Base-by-base conservation (phyloP, 1,140 invertebrate genomes). In the Laodelphax striatellus region DNA sequence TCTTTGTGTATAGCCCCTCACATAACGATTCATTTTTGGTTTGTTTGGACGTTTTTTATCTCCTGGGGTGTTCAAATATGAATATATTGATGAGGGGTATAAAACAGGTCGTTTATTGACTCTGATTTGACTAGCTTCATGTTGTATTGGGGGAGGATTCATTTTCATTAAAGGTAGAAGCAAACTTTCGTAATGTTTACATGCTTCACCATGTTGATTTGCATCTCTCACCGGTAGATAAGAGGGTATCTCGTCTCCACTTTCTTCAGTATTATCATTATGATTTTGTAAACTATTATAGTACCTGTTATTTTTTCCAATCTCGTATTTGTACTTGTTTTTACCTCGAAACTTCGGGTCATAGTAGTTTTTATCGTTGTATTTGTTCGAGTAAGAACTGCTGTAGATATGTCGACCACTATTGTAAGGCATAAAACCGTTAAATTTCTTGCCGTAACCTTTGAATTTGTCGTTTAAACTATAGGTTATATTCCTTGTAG, bases 281-380 rank as follows among this genome's bases (percentile, higher is more conserved):
- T 22, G 16, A 22, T 50, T 46, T 6, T 46, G 14, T 17, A 50
- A 16, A 24, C 42, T 63, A 41, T 43, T 31, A 0, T 21, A 19
- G n/a, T 62, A 66, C 50, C 50, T 64, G 22, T 60, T 57, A 0
- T 69, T 65, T 13, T 43, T 46, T 13, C 42, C 24, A 17, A 13
- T 44, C 46, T 58, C 41, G n/a, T 19, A 19, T 16, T 59, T 41
- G 5, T 55, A 63, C 8, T 55, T 58, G 21, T 55, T 42, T 69
- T 68, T 43, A 10, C 46, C 46, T 50, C 46, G 6, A 38, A 38
- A 38, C 10, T 38, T 38, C 34, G 34, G 34, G 10, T 38, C 34
- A 14, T 50, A 50, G 46, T 50, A 19, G 21, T 50, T 50, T 19
- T 50, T 50, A 50, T 50, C 16, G 11, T 50, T 50, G 16, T 19